phyloP scores from a whole-genome alignment of 1,140 invertebrate genomes.

The Heliconius nattereri region DNA sequence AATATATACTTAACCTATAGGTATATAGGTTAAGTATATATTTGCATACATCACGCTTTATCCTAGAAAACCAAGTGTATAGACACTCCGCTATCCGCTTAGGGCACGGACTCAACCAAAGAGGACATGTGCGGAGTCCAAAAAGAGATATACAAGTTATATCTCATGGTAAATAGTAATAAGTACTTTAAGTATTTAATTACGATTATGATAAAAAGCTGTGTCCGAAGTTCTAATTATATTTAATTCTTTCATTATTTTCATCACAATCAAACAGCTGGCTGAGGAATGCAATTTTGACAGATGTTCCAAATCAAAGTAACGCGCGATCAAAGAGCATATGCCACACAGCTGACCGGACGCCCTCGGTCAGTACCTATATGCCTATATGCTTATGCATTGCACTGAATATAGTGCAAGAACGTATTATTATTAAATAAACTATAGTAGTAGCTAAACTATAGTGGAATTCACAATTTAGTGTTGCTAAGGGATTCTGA shows the following conservation, averaged over 20 bases:
- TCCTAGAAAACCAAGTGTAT: too few species aligned
- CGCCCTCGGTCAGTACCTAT: neutral
- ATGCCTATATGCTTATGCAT: neutral
- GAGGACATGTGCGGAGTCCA: too few species aligned
- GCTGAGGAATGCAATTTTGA: slow-evolving; percentile 1
- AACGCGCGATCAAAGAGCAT: neutral
- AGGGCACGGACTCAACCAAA: too few species aligned
- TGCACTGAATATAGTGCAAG: neutral
- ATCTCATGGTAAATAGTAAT: too few species aligned
- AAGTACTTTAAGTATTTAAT: too few species aligned
- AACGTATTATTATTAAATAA: neutral
- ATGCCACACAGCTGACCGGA: slow-evolving; percentile 6
- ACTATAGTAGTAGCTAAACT: too few species aligned
- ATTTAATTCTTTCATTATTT: neutral
- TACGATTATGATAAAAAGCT: too few species aligned
- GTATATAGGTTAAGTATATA: too few species aligned
- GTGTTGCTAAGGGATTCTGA: neutral
- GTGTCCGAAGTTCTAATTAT: neutral
- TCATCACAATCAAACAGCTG: neutral
- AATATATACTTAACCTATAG: too few species aligned
- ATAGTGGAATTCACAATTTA: neutral
- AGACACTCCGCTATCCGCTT: too few species aligned
- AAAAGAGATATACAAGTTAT: too few species aligned
- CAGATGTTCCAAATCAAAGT: slow-evolving; percentile 4
- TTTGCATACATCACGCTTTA: too few species aligned